Percentiles rank a stretch among this genome's conserved stretches.
Conservation (phyloP, 2,888 invertebrate genomes). For the Halocaridina rubra region DNA sequence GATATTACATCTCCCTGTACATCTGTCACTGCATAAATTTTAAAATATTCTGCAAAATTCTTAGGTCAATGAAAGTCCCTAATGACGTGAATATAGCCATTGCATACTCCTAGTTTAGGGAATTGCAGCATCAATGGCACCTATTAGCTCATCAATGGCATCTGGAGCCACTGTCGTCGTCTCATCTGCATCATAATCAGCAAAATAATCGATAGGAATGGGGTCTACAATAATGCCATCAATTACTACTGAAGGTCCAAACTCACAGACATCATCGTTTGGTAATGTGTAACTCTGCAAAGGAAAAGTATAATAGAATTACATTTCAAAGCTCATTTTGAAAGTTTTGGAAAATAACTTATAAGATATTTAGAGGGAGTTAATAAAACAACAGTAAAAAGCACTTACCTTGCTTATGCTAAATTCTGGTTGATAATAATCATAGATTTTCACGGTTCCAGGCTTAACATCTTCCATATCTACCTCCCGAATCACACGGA, state of each 20-base stretch:
- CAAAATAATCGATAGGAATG: no score
- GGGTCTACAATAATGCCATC: background rate
- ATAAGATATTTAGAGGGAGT: no score
- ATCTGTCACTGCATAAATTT: no score
- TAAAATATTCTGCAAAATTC: no score
- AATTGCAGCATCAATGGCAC: background rate
- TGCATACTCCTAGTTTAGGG: no score
- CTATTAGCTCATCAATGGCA: background rate
- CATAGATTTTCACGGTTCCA: constrained; percentile 65
- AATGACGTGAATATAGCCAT: no score
- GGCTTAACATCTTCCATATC: constrained; percentile 66
- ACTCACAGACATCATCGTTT: background rate
- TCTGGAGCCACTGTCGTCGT: background rate
- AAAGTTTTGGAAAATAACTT: no score
- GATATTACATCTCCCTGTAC: no score
- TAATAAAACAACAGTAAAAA: background rate
- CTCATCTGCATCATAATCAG: background rate
- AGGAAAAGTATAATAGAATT: background rate
- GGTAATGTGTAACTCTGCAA: background rate
- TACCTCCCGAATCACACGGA: constrained; percentile 66
- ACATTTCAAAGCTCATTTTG: no score
- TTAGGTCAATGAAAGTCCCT: no score
- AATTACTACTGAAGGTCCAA: background rate
- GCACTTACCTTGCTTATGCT: constrained; percentile 45
- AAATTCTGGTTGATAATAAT: constrained; percentile 66